Evolutionary conservation across 2,113 vertebrate species (phyloP).

Genomic region (Salvelinus alpinus): DNA sequence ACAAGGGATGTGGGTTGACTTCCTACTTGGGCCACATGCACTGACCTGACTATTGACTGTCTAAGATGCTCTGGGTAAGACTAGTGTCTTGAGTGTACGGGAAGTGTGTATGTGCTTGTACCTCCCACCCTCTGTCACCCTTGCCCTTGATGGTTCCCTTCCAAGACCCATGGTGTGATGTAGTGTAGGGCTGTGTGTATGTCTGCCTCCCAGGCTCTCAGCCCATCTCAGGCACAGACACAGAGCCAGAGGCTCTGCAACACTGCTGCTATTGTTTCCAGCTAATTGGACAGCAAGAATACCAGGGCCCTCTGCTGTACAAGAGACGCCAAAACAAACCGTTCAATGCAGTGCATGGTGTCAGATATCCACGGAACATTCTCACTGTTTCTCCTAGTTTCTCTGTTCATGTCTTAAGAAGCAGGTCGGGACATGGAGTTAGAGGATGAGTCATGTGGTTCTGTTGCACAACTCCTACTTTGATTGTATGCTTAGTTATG

Average conservation of each 20-base stretch:
- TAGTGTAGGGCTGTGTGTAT: neutral
- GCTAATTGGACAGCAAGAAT: slow-evolving; percentile 44
- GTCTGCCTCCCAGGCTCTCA: slow-evolving; percentile 7
- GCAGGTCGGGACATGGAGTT: neutral
- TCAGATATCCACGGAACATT: slow-evolving; percentile 13
- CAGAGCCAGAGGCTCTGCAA: slow-evolving; percentile 39
- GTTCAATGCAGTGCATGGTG: slow-evolving; percentile 41
- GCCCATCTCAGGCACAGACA: slow-evolving; percentile 11
- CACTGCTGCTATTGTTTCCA: slow-evolving; percentile 59
- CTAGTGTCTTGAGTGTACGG: too few species aligned
- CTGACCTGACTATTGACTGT: too few species aligned
- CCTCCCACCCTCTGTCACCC: too few species aligned
- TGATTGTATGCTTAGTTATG: neutral
- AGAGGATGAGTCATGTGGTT: neutral
- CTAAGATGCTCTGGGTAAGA: too few species aligned
- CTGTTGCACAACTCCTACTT: neutral
- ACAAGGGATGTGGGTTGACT: too few species aligned
- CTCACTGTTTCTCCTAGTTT: slow-evolving; percentile 3
- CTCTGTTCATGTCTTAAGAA: too few species aligned
- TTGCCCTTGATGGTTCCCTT: slow-evolving; percentile 24
- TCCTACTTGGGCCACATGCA: too few species aligned
- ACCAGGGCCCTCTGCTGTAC: slow-evolving; percentile 36
- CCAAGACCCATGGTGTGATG: slow-evolving; percentile 54
- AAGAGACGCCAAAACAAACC: slow-evolving; percentile 42
- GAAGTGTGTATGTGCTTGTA: too few species aligned